These are phyloP conservation scores for Sigmodon hispidus DNA, from an alignment of 2,113 vertebrate genomes.

Conservation along the genomic window DNA sequence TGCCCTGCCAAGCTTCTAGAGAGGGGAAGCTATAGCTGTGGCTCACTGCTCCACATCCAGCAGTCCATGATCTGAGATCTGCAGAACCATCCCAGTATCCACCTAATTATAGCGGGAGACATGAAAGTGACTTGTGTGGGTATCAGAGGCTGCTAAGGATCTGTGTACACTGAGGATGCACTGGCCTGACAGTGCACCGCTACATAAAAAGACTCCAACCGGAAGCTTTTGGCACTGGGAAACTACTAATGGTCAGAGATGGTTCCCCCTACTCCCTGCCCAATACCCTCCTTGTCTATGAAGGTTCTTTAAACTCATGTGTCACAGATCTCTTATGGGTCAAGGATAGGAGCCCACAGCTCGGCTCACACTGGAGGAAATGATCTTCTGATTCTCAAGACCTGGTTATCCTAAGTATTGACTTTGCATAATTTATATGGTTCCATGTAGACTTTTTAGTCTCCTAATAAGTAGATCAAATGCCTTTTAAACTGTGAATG, in stretches of 20 bases:
- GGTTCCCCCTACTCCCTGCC: not conserved
- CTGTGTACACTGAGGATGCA: not conserved
- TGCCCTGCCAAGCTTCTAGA: not conserved
- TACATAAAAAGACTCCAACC: not conserved
- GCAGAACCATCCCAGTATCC: too few relatives aligned
- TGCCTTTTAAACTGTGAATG: slow-evolving; percentile 8
- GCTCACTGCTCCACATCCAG: not conserved
- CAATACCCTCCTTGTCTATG: not conserved
- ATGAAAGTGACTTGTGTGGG: not conserved
- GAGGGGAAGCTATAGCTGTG: not conserved
- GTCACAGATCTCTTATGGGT: not conserved
- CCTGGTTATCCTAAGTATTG: not conserved
- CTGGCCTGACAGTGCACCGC: not conserved
- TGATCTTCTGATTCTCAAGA: not conserved
- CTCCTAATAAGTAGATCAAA: slow-evolving; percentile 1
- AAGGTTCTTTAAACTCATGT: not conserved
- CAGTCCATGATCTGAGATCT: not conserved
- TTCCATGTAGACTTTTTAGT: not conserved
- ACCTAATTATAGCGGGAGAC: not conserved
- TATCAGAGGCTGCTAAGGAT: not conserved
- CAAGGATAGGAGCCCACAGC: not conserved
- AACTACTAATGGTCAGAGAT: not conserved
- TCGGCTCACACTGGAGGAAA: not conserved
- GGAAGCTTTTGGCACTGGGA: not conserved
- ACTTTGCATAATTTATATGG: slow-evolving; percentile 10